phyloP scores from a whole-genome alignment of 2,113 vertebrate genomes.

The Bombycilla garrulus region DNA sequence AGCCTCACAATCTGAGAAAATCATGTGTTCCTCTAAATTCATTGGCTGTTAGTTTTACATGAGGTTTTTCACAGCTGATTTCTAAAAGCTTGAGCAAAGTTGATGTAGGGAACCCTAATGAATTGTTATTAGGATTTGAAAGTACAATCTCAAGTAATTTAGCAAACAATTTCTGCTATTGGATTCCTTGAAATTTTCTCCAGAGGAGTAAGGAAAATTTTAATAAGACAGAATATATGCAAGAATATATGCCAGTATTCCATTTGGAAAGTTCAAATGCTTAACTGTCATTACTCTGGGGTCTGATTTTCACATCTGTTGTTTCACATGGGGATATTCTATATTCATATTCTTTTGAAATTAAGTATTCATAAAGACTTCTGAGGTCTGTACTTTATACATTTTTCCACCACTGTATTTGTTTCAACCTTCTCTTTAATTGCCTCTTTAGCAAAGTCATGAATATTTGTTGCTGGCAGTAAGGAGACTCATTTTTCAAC shows the following conservation, averaged over 20 bases:
- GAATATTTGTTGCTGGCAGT: neutral
- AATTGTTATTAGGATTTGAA: neutral
- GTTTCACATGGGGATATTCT: neutral
- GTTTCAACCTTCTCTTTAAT: neutral
- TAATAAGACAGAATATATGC: neutral
- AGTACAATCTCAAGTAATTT: neutral
- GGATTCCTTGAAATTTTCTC: neutral
- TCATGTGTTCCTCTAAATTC: neutral
- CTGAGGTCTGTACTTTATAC: neutral
- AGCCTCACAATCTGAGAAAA: neutral
- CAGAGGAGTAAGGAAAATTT: neutral
- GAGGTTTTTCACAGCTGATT: neutral
- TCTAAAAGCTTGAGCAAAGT: neutral
- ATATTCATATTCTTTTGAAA: neutral
- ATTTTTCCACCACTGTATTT: neutral
- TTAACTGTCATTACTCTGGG: neutral
- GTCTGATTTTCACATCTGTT: neutral
- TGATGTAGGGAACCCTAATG: neutral
- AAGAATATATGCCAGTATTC: neutral
- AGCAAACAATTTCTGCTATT: neutral
- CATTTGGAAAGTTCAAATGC: neutral
- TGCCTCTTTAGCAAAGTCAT: neutral
- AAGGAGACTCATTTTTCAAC: neutral
- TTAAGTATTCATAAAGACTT: neutral
- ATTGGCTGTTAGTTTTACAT: accelerated